These are phyloP conservation scores for Fistularia commersonii DNA, from an alignment of 2,797 vertebrate species.

Conservation along the genomic window DNA sequence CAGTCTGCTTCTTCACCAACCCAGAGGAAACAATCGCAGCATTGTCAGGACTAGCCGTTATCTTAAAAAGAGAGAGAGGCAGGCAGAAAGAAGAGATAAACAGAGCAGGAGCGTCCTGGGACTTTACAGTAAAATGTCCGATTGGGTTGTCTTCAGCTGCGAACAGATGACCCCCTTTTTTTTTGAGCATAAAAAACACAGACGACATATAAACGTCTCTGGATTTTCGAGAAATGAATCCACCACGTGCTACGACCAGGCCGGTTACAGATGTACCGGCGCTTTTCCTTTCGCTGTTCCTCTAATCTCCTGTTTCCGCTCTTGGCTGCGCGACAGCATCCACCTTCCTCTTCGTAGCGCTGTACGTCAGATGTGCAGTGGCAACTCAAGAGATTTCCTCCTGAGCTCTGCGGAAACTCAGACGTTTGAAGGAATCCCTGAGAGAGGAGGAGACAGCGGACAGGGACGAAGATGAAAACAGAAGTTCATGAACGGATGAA, in stretches of 20 bases:
- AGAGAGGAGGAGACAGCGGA: conserved; percentile 24
- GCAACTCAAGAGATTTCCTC: conserved; percentile 77
- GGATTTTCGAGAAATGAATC: conserved; percentile 31
- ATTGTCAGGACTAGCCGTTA: conserved; percentile 53
- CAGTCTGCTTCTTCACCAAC: conserved; percentile 12
- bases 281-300: conserved; percentile 20
- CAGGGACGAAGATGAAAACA: not conserved
- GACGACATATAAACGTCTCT: conserved; percentile 24
- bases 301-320: conserved; percentile 18
- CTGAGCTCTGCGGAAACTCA: conserved; percentile 74
- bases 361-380: conserved; percentile 14
- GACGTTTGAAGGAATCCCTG: conserved; percentile 80
- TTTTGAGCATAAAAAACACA: conserved; percentile 19
- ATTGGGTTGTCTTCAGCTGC: conserved; percentile 6
- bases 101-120: conserved; percentile 27
- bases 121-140: conserved; percentile 51
- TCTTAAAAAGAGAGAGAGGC: conserved; percentile 7
- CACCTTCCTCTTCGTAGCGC: conserved; percentile 27
- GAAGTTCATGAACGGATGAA: conserved; percentile 4
- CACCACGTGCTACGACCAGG: conserved; percentile 8
- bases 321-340: conserved; percentile 37
- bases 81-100: conserved; percentile 12
- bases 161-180: too few relatives aligned
- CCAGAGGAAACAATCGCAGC: conserved; percentile 58
- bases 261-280: conserved; percentile 16